Evolutionary conservation across 2,888 invertebrate genomes (phyloP).

Genomic region (Trachelus stipa): DNA sequence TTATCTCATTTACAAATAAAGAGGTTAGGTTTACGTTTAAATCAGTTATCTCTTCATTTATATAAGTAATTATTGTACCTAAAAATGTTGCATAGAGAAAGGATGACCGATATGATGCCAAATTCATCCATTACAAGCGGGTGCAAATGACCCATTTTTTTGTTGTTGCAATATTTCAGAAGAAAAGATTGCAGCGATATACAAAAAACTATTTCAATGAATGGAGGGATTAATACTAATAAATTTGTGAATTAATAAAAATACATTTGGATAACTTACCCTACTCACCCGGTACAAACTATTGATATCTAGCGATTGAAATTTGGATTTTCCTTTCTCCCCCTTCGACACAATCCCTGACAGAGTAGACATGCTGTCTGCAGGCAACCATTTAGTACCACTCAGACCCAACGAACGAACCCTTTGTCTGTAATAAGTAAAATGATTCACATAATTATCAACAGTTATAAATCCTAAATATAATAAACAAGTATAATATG

Average conservation of each 20-base stretch:
- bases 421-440: constrained; percentile 70
- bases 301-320: constrained; percentile 97
- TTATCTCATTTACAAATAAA: not conserved
- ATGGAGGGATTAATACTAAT: not conserved
- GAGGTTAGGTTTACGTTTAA: not conserved
- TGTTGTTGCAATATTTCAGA: not conserved
- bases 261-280: constrained; percentile 70
- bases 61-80: not conserved
- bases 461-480: not conserved
- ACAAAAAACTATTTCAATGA: not conserved
- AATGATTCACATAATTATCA: constrained; percentile 13
- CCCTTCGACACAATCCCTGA: constrained; percentile 88
- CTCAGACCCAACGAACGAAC: constrained; percentile 83
- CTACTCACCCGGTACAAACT: constrained; percentile 91
- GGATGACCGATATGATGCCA: not conserved
- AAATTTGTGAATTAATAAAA: constrained; percentile 3
- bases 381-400: constrained; percentile 90
- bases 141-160: not conserved
- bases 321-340: constrained; percentile 95
- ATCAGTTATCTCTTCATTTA: not conserved
- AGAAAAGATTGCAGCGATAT: not conserved
- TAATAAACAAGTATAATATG: not conserved
- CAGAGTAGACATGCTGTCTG: constrained; percentile 97
- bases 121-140: not conserved
- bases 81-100: not conserved